Base-by-base conservation (phyloP, 2,888 invertebrate genomes). In the Meandrusa payeni region DNA sequence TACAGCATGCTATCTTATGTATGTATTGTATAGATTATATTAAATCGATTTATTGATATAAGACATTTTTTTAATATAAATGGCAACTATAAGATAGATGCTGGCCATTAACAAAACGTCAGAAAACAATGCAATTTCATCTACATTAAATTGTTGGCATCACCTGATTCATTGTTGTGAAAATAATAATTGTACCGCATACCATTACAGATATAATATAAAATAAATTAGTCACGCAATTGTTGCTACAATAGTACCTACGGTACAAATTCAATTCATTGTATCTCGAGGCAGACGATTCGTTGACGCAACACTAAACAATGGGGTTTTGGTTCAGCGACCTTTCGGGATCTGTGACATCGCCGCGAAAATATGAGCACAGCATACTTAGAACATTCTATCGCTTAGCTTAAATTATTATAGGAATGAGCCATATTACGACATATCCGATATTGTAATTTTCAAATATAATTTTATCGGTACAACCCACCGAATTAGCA, bases 231-330 rank as follows among this genome's bases (percentile, higher is more conserved):
- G 68, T 69, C 69, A 72, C 66, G 69, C 71, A 76, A 74, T 74
- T 71, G 65, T 59, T 67, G 63, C 62, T 69, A 71, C 71, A 77
- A 81, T 76, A 76, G 73, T 75, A 68, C 36, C 40, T 40, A 58
- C 64, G 65, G 65, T 75, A 77, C 74, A 75, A 77, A 81, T 81
- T 80, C 65, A 76, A 81, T 76, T 78, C 71, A 77, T 69, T 68
- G 68, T 73, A 70, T 65, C 63, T 62, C 62, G 66, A 72, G 70
- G 80, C 80, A 83, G 83, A 82, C 70, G 81, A 74, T 79, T 68
- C 69, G 75, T 71, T 86, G 81, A 81, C 79, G 86, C 83, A 86
- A 86, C 70, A 63, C 71, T 66, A 77, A 76, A 86, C 86, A 86
- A 86, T 85, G 73, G 81, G 71, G 70, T 76, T 76, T 76, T 66